Evolutionary conservation across 2,888 invertebrate species (phyloP).

Genomic region (Galerucella calmariensis): DNA sequence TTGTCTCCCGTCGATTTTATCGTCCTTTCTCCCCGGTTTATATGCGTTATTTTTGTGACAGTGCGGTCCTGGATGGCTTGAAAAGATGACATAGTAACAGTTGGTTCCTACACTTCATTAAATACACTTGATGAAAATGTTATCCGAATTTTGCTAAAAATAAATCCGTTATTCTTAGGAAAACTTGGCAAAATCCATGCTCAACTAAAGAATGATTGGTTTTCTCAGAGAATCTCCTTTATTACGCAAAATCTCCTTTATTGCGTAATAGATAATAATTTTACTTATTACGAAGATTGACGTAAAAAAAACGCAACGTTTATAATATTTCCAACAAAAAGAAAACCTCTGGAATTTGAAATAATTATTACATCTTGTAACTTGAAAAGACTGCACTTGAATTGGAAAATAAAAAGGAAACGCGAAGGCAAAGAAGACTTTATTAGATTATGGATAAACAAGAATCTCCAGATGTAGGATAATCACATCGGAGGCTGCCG

Average conservation of each 20-base stretch:
- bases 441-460: not conserved
- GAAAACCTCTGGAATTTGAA: too few relatives aligned
- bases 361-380: too few relatives aligned
- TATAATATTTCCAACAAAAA: too few relatives aligned
- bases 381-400: too few relatives aligned
- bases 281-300: not conserved
- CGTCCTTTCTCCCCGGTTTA: too few relatives aligned
- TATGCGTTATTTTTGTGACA: not conserved
- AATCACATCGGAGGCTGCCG: not conserved
- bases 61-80: not conserved
- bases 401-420: too few relatives aligned
- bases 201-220: not conserved
- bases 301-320: too few relatives aligned
- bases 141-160: slow-evolving; percentile 4
- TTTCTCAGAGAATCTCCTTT: not conserved
- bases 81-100: not conserved
- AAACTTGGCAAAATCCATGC: not conserved
- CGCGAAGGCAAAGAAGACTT: too few relatives aligned
- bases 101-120: not conserved
- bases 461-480: not conserved
- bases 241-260: too few relatives aligned
- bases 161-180: not conserved
- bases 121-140: not conserved
- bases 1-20: too few relatives aligned
- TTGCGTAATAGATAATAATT: not conserved